Conservation (phyloP, 2,888 invertebrate species). For the Synanthedon myopaeformis region DNA sequence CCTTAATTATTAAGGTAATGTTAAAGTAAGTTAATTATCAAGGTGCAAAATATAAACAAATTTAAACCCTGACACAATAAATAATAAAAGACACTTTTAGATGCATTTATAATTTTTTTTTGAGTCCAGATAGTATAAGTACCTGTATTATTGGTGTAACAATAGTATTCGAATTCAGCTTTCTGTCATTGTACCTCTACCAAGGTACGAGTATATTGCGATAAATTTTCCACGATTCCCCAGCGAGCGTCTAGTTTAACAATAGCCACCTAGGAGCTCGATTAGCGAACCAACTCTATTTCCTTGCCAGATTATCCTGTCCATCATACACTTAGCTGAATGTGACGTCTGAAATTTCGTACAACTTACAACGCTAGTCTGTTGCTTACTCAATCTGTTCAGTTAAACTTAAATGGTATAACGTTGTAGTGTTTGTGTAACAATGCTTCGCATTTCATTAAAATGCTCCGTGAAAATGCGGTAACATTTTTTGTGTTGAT, state of each 20-base stretch:
- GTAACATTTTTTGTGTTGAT: neutral
- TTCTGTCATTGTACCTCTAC: neutral
- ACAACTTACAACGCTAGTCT: neutral
- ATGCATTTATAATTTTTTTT: too few species aligned
- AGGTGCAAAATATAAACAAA: too few species aligned
- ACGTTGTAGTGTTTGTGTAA: neutral
- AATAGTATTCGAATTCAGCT: too few species aligned
- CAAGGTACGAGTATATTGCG: neutral
- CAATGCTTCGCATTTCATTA: neutral
- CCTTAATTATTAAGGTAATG: too few species aligned
- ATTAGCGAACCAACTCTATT: conserved; percentile 56
- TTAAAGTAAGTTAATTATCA: too few species aligned
- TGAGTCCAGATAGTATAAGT: too few species aligned
- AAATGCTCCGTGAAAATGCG: neutral
- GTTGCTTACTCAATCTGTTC: neutral
- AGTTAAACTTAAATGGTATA: neutral
- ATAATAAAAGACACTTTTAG: too few species aligned
- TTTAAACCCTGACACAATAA: too few species aligned
- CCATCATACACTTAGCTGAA: conserved; percentile 38
- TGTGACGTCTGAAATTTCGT: conserved; percentile 22
- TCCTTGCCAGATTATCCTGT: conserved; percentile 52
- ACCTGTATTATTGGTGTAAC: too few species aligned
- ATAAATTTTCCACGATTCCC: conserved; percentile 2
- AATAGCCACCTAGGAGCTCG: conserved; percentile 35
- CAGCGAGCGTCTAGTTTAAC: conserved; percentile 20